phyloP scores from a whole-genome alignment of 2,113 vertebrate species.

The Oryctolagus cuniculus region mOryCun1.1 NC_091434.1:113507001-113507500 shows the following conservation, averaged over 20 bases:
- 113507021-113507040: rapidly evolving
- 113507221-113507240: neutral
- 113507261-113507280: neutral
- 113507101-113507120: neutral
- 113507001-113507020: neutral
- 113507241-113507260: neutral
- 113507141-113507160: neutral
- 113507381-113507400: no score
- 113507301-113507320: neutral
- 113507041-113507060: neutral
- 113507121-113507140: neutral
- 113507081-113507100: neutral
- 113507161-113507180: neutral
- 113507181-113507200: neutral
- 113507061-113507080: neutral
- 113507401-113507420: no score
- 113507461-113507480: no score
- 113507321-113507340: neutral
- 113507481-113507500: no score
- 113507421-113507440: no score
- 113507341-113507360: neutral
- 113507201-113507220: neutral
- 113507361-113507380: no score
- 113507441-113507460: no score
- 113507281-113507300: neutral